Conservation (phyloP, 2,113 vertebrate species). For the Apodemus sylvaticus region DNA sequence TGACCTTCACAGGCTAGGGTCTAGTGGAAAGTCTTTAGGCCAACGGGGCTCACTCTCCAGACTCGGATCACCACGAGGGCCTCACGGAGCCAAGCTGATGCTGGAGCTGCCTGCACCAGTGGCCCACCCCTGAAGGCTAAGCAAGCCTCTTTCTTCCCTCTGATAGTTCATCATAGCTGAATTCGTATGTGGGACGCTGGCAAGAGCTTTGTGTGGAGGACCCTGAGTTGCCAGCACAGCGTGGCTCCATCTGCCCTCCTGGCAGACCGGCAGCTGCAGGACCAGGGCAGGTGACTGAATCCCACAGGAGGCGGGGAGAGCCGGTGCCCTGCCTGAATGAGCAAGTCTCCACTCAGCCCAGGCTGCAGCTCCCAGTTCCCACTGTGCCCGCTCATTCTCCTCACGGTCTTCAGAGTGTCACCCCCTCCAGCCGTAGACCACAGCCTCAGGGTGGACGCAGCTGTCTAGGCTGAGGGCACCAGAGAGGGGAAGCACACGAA, state of each 20-base stretch:
- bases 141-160: too few relatives aligned
- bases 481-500: neutral
- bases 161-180: too few relatives aligned
- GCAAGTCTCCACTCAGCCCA: neutral
- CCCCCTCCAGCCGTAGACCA: neutral
- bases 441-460: neutral
- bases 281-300: neutral
- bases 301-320: neutral
- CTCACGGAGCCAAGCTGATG: too few relatives aligned
- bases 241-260: neutral
- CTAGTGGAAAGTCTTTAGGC: too few relatives aligned
- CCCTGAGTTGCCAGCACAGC: neutral
- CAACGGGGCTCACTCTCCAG: too few relatives aligned
- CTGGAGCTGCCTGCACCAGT: too few relatives aligned
- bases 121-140: too few relatives aligned
- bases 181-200: accelerated
- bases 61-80: too few relatives aligned
- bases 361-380: neutral
- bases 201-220: neutral
- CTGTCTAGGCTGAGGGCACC: accelerated
- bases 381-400: too few relatives aligned
- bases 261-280: neutral
- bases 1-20: too few relatives aligned
- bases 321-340: accelerated
- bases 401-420: too few relatives aligned